Base-by-base conservation (phyloP, 2,888 invertebrate genomes). In the Lydus trimaculatus region DNA sequence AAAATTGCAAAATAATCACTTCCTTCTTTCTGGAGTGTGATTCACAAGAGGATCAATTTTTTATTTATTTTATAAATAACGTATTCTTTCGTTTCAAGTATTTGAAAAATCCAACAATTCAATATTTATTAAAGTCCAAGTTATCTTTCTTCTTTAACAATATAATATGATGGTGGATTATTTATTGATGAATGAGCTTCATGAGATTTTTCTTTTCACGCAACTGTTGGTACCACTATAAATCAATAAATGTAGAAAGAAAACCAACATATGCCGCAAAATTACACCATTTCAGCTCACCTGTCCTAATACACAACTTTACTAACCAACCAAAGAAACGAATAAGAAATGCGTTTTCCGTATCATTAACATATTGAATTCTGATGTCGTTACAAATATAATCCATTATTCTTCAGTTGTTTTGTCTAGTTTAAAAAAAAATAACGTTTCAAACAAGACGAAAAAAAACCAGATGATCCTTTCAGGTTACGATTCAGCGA, bases 231-330 rank as follows among this genome's bases (percentile, higher is more conserved):
- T 52, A 28, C 28, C 15, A 56, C n/a, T 25, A 56, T 56, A 56
- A 56, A 56, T 56, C 56, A 56, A 56, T 56, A 56, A 56, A 28
- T 28, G 56, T 56, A 56, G 15, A 56, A n/a, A 25, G 28, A 48
- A 48, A 56, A 56, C 25, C 25, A 25, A 25, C 25, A 15, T 25
- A 25, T 56, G 56, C 56, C 28, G 56, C 56, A 56, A 56, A 56
- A 56, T 56, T 56, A 56, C 25, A 56, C 5, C 23, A 25, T 25
- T 56, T 56, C 56, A 56, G 25, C 28, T 56, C 56, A 56, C 56
- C 56, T 56, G 56, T 56, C 56, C 56, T 28, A 56, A 56, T 56
- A 56, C 11, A 56, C 56, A 28, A 56, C 25, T 56, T 28, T 7
- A 56, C 25, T n/a, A 56, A 25, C 9, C 48, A 20, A 48, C 48